Percentiles rank a stretch among this genome's conserved stretches.
Conservation (phyloP, 2,113 vertebrate genomes). For the Aviceda subcristata region DNA sequence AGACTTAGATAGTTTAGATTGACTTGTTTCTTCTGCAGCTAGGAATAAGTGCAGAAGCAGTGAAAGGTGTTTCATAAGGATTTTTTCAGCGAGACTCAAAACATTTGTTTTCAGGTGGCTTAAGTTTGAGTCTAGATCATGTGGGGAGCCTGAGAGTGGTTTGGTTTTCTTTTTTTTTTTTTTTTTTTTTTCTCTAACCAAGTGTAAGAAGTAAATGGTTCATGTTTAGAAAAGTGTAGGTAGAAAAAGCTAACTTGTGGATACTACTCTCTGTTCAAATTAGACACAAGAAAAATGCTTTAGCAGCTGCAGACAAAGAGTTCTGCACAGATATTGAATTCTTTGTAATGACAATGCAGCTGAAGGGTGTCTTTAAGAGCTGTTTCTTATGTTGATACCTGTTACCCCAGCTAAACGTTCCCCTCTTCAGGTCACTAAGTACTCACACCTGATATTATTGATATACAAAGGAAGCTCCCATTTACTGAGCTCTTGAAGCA, state of each 20-base stretch:
- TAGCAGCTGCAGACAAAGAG: conserved; percentile 9
- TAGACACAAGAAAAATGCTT: neutral
- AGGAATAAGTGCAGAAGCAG: neutral
- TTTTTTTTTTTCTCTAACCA: neutral
- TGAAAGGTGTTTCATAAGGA: neutral
- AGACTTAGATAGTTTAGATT: neutral
- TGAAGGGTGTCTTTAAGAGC: neutral
- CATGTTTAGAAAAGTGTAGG: neutral
- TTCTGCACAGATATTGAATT: neutral
- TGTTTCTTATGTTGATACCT: neutral
- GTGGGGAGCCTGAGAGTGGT: neutral
- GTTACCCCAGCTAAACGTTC: neutral
- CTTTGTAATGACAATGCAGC: neutral
- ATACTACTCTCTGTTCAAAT: too few relatives aligned
- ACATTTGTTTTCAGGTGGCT: neutral
- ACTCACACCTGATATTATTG: neutral
- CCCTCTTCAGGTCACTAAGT: neutral
- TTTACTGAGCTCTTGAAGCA: neutral
- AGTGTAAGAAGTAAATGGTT: neutral
- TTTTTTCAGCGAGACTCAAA: neutral
- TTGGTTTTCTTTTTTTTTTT: neutral
- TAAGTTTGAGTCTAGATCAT: neutral
- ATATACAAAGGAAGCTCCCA: neutral
- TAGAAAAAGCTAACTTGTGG: neutral
- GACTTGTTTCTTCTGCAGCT: neutral